phyloP scores from a whole-genome alignment of 1,140 invertebrate species.

The Ridgeia piscesae region DNA sequence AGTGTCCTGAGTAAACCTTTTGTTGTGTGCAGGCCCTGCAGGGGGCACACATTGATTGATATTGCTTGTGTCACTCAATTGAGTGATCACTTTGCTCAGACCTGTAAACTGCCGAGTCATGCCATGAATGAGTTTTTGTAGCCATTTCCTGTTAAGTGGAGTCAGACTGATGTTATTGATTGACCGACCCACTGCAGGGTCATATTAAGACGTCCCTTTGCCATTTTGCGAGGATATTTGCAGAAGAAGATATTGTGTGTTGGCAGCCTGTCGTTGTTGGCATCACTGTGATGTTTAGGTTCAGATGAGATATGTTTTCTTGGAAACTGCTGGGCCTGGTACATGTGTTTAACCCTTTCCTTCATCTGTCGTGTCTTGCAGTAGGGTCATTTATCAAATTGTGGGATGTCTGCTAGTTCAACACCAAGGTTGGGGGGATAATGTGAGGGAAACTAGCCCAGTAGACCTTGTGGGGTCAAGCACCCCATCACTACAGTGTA shows the following conservation, averaged over 20 bases:
- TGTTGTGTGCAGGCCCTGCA: not conserved
- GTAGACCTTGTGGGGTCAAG: not conserved
- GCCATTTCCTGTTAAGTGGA: not conserved
- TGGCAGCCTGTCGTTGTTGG: not conserved
- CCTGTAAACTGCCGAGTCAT: not conserved
- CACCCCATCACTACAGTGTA: too few relatives aligned
- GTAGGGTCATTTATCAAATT: not conserved
- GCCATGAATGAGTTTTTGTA: not conserved
- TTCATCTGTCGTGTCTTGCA: not conserved
- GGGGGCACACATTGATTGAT: not conserved
- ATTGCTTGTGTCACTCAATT: not conserved
- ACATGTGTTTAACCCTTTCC: not conserved
- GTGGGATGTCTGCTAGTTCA: not conserved
- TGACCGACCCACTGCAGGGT: not conserved
- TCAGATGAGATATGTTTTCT: not conserved
- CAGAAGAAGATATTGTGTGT: not conserved
- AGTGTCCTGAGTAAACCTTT: not conserved
- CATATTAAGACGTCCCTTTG: not conserved
- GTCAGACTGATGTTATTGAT: not conserved
- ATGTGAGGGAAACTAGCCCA: not conserved
- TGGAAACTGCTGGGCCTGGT: not conserved
- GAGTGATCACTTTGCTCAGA: not conserved
- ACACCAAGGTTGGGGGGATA: too few relatives aligned
- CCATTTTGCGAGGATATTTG: not conserved
- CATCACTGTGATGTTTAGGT: not conserved